Evolutionary conservation across 2,888 invertebrate genomes (phyloP), one percentile per base, ranked within the genome.

Genomic region (Epirrhoe alternata): DNA sequence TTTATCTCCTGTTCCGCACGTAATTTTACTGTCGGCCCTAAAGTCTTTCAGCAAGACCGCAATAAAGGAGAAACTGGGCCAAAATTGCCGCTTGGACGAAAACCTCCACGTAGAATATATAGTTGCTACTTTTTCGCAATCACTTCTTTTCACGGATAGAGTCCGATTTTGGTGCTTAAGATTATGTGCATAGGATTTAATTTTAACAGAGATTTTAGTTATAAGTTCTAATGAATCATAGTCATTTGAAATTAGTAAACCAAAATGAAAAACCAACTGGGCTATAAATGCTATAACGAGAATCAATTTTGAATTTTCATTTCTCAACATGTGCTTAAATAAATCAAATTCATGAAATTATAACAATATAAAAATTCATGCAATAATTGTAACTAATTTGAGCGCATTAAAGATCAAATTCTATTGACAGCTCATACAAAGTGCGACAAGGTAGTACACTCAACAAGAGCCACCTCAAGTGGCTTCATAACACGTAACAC

Each of bases 31-130:
- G 30, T 56, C 52, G 45, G 47, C 67, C 63, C 52, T 66, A 59
- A 66, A 66, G 62, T 63, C 63, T 67, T 67, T 63, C 63, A 59
- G 62, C 57, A 47, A 63, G 51, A 60, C 67, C 63, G 59, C 67
- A 52, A 67, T 67, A 67, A 67, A 63, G 17, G 60, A 1, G 63
- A 47, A 60, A 66, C 61, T 54, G 45, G 54, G 56, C 51, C 59
- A 52, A 52, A 60, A 60, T 56, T 60, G 59, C 59, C 59, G 45
- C 16, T 31, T 35, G 42, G 51, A 38, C 49, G 30, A 61, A 52
- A 57, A 38, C 49, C 35, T 49, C 8, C 38, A 33, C 35, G 14
- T 16, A 16, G 47, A n/a, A 17, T 33, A 6, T 49, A 33, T 47
- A 53, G 61, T 58, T 35, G 0, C 14, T 5, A 14, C 31, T 33